Conservation (phyloP, 2,113 vertebrate genomes). For the Syngnathus scovelli region DNA sequence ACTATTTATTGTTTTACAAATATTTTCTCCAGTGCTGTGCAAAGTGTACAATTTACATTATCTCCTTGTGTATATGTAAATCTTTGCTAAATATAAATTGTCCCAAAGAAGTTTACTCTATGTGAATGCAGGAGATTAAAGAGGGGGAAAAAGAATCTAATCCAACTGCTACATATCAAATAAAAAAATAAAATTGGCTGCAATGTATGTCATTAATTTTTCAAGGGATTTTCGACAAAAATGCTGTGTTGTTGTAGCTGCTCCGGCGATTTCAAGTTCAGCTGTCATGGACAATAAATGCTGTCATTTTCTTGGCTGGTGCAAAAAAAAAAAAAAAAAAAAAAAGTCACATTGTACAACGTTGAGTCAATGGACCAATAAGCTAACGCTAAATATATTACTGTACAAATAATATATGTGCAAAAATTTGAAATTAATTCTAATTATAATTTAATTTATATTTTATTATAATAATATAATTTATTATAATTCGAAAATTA, state of each 20-base stretch:
- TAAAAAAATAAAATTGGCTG: background rate
- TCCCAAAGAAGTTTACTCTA: background rate
- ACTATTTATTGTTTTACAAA: background rate
- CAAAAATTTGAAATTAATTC: too few species aligned
- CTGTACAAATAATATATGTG: too few species aligned
- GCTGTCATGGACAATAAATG: conserved; percentile 49
- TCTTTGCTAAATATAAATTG: background rate
- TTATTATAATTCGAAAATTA: too few species aligned
- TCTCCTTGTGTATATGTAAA: background rate
- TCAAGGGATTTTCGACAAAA: conserved; percentile 18
- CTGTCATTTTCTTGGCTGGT: conserved; percentile 34
- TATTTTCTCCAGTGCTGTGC: background rate
- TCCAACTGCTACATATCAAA: background rate
- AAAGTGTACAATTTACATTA: background rate
- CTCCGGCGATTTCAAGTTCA: conserved; percentile 38
- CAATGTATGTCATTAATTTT: background rate
- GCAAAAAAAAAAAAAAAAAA: conserved; percentile 25
- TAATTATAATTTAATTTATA: too few species aligned
- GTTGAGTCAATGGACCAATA: conserved; percentile 9
- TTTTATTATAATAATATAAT: too few species aligned
- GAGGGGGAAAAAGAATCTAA: background rate
- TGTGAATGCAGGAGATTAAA: background rate
- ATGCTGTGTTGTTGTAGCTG: conserved; percentile 28
- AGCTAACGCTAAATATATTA: too few species aligned
- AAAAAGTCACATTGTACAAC: conserved; percentile 29